A percentile compares a stretch with the other conserved stretches of the same genome.
Conservation (phyloP, 2,113 vertebrate genomes). For the Nannobrachium achirus region DNA sequence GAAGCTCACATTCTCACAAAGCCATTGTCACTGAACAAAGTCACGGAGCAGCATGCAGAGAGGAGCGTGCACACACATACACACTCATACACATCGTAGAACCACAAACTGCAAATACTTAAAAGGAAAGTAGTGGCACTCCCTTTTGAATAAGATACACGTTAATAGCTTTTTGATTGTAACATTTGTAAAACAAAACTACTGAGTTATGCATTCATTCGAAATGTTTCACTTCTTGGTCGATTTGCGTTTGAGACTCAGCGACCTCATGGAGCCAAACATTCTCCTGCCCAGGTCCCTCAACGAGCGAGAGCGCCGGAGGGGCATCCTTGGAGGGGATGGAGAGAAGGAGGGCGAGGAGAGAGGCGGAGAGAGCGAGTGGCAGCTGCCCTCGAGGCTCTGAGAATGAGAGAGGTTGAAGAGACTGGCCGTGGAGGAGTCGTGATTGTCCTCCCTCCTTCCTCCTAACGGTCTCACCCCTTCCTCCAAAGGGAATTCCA, state of each 20-base stretch:
- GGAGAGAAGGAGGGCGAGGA: slow-evolving; percentile 81
- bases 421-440: slow-evolving; percentile 80
- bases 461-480: slow-evolving; percentile 62
- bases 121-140: slow-evolving; percentile 27
- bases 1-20: slow-evolving; percentile 68
- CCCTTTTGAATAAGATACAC: slow-evolving; percentile 34
- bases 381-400: slow-evolving; percentile 79
- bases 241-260: slow-evolving; percentile 78
- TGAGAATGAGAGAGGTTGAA: slow-evolving; percentile 82
- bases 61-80: slow-evolving; percentile 29
- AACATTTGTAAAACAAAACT: slow-evolving; percentile 26
- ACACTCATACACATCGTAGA: slow-evolving; percentile 54
- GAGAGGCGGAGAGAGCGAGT: slow-evolving; percentile 76
- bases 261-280: slow-evolving; percentile 82
- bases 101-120: slow-evolving; percentile 8
- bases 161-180: slow-evolving; percentile 34
- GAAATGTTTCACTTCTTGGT: slow-evolving; percentile 77
- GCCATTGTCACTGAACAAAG: slow-evolving; percentile 68
- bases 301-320: slow-evolving; percentile 81
- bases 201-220: slow-evolving; percentile 23
- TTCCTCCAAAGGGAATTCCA: slow-evolving; percentile 52
- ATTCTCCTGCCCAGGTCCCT: slow-evolving; percentile 82
- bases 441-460: slow-evolving; percentile 71
- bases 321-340: slow-evolving; percentile 68
- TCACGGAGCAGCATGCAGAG: slow-evolving; percentile 80